phyloP scores from a whole-genome alignment of 1,140 invertebrate species.

The Carposina sasakii region DNA sequence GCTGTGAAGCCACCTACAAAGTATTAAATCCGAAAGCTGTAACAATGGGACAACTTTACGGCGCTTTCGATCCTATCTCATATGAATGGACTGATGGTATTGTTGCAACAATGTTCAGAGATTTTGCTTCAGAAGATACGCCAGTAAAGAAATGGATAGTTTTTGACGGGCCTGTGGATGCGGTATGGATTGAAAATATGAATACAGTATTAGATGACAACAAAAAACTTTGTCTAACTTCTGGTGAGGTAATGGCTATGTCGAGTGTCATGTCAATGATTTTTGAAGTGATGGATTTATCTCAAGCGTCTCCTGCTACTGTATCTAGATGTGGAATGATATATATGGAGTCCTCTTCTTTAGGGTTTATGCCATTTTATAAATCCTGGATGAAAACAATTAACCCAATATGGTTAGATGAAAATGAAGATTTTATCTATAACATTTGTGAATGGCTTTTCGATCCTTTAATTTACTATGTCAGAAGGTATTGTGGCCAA shows the following conservation, averaged over 20 bases:
- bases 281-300: constrained; percentile 94
- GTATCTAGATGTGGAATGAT: constrained; percentile 97
- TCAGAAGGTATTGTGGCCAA: constrained; percentile 78
- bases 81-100: constrained; percentile 95
- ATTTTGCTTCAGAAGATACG: constrained; percentile 78
- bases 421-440: constrained; percentile 75
- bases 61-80: constrained; percentile 90
- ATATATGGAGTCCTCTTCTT: constrained; percentile 86
- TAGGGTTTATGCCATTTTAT: constrained; percentile 81
- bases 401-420: constrained; percentile 78
- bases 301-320: constrained; percentile 91
- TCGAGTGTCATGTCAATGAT: constrained; percentile 90
- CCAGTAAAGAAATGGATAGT: constrained; percentile 87
- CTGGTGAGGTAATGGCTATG: constrained; percentile 93
- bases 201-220: constrained; percentile 96
- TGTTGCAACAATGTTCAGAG: constrained; percentile 83
- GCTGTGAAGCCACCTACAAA: constrained; percentile 78
- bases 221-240: constrained; percentile 91
- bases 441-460: constrained; percentile 85
- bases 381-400: constrained; percentile 83
- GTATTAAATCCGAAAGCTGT: constrained; percentile 95
- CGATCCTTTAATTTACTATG: constrained; percentile 78
- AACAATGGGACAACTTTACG: constrained; percentile 92
- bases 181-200: constrained; percentile 97
- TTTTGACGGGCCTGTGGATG: constrained; percentile 94